Evolutionary conservation across 2,113 vertebrate genomes (phyloP).

Genomic region (Oceanites oceanicus): DNA sequence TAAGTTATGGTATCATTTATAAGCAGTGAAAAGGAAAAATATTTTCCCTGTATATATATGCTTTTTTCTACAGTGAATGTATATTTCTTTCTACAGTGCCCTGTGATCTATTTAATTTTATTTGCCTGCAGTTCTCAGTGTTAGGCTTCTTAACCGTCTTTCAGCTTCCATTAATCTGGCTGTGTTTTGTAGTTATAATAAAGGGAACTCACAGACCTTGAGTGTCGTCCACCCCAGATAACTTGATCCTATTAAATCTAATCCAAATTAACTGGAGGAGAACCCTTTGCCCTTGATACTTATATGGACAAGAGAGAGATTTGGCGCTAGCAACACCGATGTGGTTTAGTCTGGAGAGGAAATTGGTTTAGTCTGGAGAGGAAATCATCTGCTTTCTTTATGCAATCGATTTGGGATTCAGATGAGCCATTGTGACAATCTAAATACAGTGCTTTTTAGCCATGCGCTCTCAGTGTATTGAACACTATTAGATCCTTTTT

Average conservation of each 20-base stretch:
- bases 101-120: not conserved
- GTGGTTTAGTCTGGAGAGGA: not conserved
- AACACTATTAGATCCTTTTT: not conserved
- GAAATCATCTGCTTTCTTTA: not conserved
- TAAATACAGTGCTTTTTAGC: not conserved
- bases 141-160: not conserved
- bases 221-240: not conserved
- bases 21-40: not conserved
- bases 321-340: not conserved
- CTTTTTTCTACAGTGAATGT: not conserved
- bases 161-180: not conserved
- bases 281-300: not conserved
- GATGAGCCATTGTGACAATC: not conserved
- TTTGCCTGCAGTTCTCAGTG: not conserved
- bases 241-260: not conserved
- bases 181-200: not conserved
- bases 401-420: not conserved
- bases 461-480: not conserved
- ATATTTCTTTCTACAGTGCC: not conserved
- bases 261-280: not conserved
- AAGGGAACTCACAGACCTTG: not conserved
- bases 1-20: not conserved
- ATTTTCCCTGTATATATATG: not conserved
- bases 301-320: not conserved
- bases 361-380: not conserved